Evolutionary conservation across 2,888 invertebrate species (phyloP).

Genomic region (Cataglyphis rosenhaueri): DNA sequence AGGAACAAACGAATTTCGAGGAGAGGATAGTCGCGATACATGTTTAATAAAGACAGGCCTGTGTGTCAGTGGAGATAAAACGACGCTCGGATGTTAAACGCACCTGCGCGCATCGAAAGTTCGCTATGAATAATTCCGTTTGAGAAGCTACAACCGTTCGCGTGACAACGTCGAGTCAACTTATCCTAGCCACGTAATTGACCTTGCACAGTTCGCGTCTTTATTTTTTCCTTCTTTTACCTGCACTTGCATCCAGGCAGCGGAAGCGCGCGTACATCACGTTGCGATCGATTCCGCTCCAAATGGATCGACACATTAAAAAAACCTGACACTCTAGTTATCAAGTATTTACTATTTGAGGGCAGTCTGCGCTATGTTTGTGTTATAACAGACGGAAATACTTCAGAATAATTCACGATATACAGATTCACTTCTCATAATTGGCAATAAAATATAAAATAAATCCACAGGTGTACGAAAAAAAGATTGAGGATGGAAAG

Average conservation of each 20-base stretch:
- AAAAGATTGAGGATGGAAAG: not conserved
- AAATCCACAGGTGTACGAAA: not conserved
- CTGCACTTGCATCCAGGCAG: not conserved
- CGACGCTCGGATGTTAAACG: conserved; percentile 63
- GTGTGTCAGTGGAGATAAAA: conserved; percentile 50
- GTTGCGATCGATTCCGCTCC: conserved; percentile 52
- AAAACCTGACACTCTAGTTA: conserved; percentile 40
- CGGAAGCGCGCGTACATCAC: not conserved
- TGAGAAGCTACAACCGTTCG: conserved; percentile 20
- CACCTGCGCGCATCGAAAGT: conserved; percentile 72
- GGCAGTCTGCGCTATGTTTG: not conserved
- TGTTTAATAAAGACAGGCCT: conserved; percentile 61
- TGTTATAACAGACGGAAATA: not conserved
- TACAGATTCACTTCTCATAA: not conserved
- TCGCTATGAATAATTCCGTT: conserved; percentile 73
- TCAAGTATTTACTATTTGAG: conserved; percentile 26
- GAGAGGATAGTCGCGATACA: conserved; percentile 47
- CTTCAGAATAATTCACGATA: not conserved
- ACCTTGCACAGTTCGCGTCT: conserved; percentile 64
- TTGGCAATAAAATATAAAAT: conserved; percentile 1
- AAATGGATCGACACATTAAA: conserved; percentile 25
- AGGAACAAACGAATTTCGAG: conserved; percentile 37
- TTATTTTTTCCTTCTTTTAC: conserved; percentile 62
- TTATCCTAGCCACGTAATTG: conserved; percentile 62
- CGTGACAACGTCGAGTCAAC: conserved; percentile 50